Conservation (phyloP, 2,888 invertebrate species). For the Nephrotoma guestfalica region DNA sequence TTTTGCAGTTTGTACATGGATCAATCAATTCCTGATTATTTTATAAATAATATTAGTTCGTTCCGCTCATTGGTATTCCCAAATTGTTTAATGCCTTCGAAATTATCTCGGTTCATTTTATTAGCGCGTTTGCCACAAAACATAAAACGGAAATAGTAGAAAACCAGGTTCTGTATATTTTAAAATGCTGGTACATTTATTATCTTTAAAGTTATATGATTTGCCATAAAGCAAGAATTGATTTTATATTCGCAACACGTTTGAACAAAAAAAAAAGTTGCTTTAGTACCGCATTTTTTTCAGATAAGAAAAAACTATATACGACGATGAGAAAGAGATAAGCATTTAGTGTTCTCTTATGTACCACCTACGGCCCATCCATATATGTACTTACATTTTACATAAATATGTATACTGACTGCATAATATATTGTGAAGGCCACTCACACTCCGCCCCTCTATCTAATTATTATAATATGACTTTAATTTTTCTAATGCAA, state of each 20-base stretch:
- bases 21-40: too few species aligned
- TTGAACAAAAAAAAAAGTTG: not conserved
- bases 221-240: not conserved
- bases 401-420: too few species aligned
- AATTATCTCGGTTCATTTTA: not conserved
- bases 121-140: not conserved
- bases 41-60: not conserved
- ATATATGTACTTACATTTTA: not conserved
- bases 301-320: not conserved
- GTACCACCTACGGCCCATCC: not conserved
- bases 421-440: too few species aligned
- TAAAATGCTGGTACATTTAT: not conserved
- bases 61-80: not conserved
- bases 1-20: too few species aligned
- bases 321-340: not conserved
- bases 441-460: not conserved
- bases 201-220: not conserved
- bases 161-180: not conserved
- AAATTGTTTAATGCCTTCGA: not conserved
- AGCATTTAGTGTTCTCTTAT: not conserved
- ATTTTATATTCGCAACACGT: not conserved
- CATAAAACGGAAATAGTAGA: not conserved
- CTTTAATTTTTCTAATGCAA: not conserved
- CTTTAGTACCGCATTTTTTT: not conserved
- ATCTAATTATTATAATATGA: not conserved